phyloP scores from a whole-genome alignment of 2,113 vertebrate species.

The Nanorana parkeri region DNA sequence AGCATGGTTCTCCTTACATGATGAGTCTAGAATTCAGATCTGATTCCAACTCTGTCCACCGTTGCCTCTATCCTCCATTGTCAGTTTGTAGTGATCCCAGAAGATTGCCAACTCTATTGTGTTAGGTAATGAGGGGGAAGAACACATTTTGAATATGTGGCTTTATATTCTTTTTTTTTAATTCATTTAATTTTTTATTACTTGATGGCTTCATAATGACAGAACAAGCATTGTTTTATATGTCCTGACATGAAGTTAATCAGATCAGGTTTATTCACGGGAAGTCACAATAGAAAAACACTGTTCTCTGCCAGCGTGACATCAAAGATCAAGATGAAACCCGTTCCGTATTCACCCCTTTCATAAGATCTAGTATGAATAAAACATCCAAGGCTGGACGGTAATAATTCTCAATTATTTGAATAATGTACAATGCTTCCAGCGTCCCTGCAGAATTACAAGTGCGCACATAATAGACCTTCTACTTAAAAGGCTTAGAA shows the following conservation, averaged over 20 bases:
- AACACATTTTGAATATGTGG: slow-evolving; percentile 33
- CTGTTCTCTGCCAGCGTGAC: slow-evolving; percentile 38
- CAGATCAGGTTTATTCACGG: slow-evolving; percentile 47
- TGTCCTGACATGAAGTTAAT: slow-evolving; percentile 47
- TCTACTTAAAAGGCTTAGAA: slow-evolving; percentile 45
- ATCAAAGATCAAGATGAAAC: slow-evolving; percentile 50
- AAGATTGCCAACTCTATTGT: slow-evolving; percentile 34
- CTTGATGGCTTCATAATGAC: slow-evolving; percentile 24
- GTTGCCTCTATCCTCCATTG: neutral
- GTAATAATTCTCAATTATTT: slow-evolving; percentile 53
- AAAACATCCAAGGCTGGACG: slow-evolving; percentile 52
- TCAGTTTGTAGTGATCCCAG: slow-evolving; percentile 21
- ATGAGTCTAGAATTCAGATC: too few relatives aligned
- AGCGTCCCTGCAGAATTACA: slow-evolving; percentile 43
- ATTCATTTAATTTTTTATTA: slow-evolving; percentile 6
- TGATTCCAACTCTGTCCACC: neutral
- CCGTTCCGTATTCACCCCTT: slow-evolving; percentile 22
- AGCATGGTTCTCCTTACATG: too few relatives aligned
- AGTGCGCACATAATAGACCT: slow-evolving; percentile 36
- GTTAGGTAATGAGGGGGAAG: slow-evolving; percentile 44
- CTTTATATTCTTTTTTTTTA: neutral
- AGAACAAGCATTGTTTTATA: slow-evolving; percentile 41
- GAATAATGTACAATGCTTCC: slow-evolving; percentile 50
- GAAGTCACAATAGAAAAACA: slow-evolving; percentile 50
- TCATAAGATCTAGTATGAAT: slow-evolving; percentile 47